Base-by-base conservation (phyloP, 2,113 vertebrate genomes). In the Rhea americana region DNA sequence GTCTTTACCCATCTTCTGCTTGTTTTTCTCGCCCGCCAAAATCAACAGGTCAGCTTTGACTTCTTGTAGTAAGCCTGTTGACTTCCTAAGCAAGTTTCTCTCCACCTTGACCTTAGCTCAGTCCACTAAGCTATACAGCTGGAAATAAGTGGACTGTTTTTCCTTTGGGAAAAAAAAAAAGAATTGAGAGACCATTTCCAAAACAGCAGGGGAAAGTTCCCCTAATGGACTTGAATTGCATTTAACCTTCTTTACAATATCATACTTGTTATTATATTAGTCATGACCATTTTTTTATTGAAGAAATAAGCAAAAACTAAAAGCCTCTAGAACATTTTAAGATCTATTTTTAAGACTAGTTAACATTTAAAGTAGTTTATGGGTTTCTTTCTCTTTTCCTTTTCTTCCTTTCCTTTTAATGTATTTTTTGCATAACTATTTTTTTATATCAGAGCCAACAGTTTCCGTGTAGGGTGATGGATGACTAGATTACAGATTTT, bases 211-310 rank as follows among this genome's bases (percentile, higher is more conserved):
- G 51, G 7, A 67, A 88, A 79, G 28, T 71, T 89, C 56, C 24
- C 35, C 87, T 92, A 90, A 88, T 91, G 80, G 79, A 87, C 80
- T 76, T 68, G 51, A 41, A 72, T 41, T 91, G n/a, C 65, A 92
- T 79, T 91, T 91, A 92, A 85, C 25, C 70, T 59, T 50, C 76
- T 68, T 45, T 89, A 91, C 93, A 95, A 85, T 77, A 73, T 73
- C 19, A 37, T 72, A 9, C 7, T 68, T 13, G 22, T 81, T 94
- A 89, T 82, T 88, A 43, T 62, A 91, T 87, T 90, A 68, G 11
- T 84, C 32, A 30, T 95, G 59, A 35, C 35, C 45, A 83, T 81
- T 94, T 81, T 94, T 96, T 89, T 84, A 81, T 71, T 84, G 75
- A 90, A 47, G 55, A 90, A 37, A 48, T 58, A 90, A 82, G 68